Evolutionary conservation across 2,888 invertebrate genomes (phyloP).

Genomic region (Crematogaster levior): DNA sequence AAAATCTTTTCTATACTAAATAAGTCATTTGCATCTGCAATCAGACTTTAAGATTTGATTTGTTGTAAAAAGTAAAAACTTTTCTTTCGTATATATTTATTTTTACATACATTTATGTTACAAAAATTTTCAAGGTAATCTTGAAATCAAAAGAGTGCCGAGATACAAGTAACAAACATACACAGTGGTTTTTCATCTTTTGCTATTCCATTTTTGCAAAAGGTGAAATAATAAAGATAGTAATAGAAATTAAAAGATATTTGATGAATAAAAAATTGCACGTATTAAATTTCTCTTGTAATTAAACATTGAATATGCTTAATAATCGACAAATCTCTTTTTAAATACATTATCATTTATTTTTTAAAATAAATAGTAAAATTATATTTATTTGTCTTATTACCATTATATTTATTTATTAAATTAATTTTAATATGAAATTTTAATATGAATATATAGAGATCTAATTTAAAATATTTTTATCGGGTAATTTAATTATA

Average conservation of each 20-base stretch:
- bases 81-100: neutral
- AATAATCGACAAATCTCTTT: too few relatives aligned
- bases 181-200: neutral
- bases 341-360: too few relatives aligned
- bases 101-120: neutral
- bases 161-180: neutral
- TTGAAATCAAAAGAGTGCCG: neutral
- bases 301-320: too few relatives aligned
- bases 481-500: neutral
- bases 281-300: too few relatives aligned
- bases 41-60: neutral
- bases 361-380: neutral
- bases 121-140: conserved; percentile 4
- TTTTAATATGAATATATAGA: too few relatives aligned
- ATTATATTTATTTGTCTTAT: neutral
- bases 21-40: neutral
- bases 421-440: neutral
- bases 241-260: neutral
- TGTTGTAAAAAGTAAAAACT: neutral
- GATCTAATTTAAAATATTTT: neutral
- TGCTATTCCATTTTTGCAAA: neutral
- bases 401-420: too few relatives aligned
- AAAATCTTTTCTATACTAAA: neutral
- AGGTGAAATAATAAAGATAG: neutral
- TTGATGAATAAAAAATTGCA: neutral